A percentile compares a stretch with the other conserved stretches of the same genome.
Evolutionary conservation across 2,888 invertebrate genomes (phyloP).

Genomic region (Ectemnius continuus): DNA sequence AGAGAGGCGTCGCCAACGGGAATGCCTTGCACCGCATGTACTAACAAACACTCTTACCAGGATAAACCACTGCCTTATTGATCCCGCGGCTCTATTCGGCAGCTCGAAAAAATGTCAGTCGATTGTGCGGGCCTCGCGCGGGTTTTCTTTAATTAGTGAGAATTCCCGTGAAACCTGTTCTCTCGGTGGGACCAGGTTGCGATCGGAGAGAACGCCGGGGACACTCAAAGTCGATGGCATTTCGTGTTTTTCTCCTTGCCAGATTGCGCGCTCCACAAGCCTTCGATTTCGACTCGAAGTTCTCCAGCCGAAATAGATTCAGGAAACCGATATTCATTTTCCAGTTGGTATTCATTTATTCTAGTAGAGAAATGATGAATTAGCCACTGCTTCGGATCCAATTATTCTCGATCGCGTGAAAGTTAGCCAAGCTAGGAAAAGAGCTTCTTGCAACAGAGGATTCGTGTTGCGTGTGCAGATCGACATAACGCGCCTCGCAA

Average conservation of each 20-base stretch:
- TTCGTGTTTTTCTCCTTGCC: conserved; percentile 16
- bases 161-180: conserved; percentile 48
- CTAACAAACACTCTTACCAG: too few species aligned
- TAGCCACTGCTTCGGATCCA: conserved; percentile 22
- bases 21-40: background rate
- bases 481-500: too few species aligned
- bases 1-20: background rate
- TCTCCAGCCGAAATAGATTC: too few species aligned
- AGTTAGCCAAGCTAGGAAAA: conserved; percentile 29
- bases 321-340: conserved; percentile 29
- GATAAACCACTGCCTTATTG: too few species aligned
- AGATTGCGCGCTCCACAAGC: too few species aligned
- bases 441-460: too few species aligned
- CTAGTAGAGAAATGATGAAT: too few species aligned
- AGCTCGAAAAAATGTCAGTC: too few species aligned
- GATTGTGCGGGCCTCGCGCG: too few species aligned
- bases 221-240: conserved; percentile 49
- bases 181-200: conserved; percentile 2
- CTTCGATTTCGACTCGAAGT: too few species aligned
- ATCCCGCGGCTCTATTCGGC: too few species aligned
- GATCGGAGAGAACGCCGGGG: conserved; percentile 15
- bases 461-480: too few species aligned
- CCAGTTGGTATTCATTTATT: conserved; percentile 1
- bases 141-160: conserved; percentile 6
- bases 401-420: conserved; percentile 59